A percentile compares a stretch with the other conserved stretches of the same genome.
These are phyloP conservation scores for Linurgus olivaceus DNA, from an alignment of 2,797 vertebrate genomes.

Conservation along the genomic window DNA sequence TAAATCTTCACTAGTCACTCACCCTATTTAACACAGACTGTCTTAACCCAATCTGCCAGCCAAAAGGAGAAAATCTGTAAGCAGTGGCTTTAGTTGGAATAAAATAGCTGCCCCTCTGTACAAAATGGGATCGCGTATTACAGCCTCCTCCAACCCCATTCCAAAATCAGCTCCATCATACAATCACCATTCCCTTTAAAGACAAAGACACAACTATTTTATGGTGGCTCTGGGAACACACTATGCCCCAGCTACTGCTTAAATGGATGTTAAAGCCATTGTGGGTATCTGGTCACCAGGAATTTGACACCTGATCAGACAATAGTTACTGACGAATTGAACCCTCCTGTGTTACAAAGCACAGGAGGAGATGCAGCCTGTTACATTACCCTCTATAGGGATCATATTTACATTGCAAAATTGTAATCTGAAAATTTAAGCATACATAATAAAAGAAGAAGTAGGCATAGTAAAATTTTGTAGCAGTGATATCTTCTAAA, in stretches of 20 bases:
- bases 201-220: background rate
- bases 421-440: slow-evolving; percentile 32
- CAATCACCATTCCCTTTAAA: background rate
- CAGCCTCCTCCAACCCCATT: background rate
- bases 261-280: background rate
- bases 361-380: background rate
- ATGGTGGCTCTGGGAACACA: background rate
- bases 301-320: background rate
- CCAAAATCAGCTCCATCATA: background rate
- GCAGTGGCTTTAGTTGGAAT: background rate
- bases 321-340: background rate
- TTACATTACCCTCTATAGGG: background rate
- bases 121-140: background rate
- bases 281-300: background rate
- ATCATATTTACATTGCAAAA: slow-evolving; percentile 14
- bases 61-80: background rate
- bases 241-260: background rate
- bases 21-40: background rate
- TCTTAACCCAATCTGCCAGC: background rate
- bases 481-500: background rate
- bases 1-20: background rate
- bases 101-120: background rate
- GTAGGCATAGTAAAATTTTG: slow-evolving; percentile 25
- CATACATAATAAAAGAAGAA: slow-evolving; percentile 10
- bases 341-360: background rate